A percentile compares a stretch with the other conserved stretches of the same genome.
Conservation (phyloP, 2,888 invertebrate genomes). For the Coleophora flavipennella region DNA sequence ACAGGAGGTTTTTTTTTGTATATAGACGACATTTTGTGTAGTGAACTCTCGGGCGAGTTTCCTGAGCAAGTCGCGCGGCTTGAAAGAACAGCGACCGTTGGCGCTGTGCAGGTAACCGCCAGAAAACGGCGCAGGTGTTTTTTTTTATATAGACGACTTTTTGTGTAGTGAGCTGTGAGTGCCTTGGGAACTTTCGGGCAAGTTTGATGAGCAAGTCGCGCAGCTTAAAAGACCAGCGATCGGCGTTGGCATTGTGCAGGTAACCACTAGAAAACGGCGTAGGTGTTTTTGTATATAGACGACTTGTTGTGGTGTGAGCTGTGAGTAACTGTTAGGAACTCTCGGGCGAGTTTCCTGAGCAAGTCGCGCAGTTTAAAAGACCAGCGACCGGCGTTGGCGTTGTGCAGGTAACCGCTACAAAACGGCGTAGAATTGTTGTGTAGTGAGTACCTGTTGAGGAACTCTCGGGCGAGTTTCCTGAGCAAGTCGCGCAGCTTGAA, state of each 20-base stretch:
- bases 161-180: no score
- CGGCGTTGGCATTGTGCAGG: conserved; percentile 88
- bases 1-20: no score
- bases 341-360: conserved; percentile 77
- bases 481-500: conserved; percentile 77
- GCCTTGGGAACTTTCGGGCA: conserved; percentile 77
- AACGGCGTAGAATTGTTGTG: conserved; percentile 71
- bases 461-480: conserved; percentile 76
- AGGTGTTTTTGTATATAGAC: no score
- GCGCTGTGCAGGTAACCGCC: conserved; percentile 93
- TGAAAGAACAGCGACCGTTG: conserved; percentile 83
- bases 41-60: conserved; percentile 80
- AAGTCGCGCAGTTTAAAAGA: conserved; percentile 77
- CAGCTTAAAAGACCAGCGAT: conserved; percentile 80
- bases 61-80: conserved; percentile 77
- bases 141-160: no score
- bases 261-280: no score
- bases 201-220: conserved; percentile 79
- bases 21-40: no score
- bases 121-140: no score
- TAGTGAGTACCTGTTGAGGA: conserved; percentile 65
- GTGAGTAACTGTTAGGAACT: no score
- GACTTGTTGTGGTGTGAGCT: no score
- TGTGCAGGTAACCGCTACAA: conserved; percentile 91
- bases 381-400: conserved; percentile 91